phyloP scores from a whole-genome alignment of 1,140 invertebrate genomes.

The Alviniconcha marisindica region DNA sequence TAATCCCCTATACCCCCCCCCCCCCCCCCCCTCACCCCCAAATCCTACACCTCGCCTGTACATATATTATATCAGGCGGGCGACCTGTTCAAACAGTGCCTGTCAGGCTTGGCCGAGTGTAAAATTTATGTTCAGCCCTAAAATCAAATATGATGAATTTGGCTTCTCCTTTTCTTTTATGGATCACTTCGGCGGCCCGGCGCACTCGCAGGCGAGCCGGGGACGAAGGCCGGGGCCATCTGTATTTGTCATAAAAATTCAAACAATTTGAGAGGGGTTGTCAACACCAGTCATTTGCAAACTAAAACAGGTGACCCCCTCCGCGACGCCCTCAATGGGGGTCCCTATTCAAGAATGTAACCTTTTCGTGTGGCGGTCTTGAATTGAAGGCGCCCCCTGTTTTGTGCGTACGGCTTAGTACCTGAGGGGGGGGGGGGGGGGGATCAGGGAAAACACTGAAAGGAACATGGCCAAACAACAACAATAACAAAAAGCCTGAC shows the following conservation, averaged over 20 bases:
- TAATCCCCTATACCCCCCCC: background rate
- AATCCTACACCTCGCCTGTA: background rate
- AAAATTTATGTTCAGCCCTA: constrained; percentile 31
- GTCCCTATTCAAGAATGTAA: no score
- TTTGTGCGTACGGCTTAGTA: no score
- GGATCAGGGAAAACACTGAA: no score
- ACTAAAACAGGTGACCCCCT: background rate
- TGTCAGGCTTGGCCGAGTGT: constrained; percentile 21
- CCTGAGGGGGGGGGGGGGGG: no score
- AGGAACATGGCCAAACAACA: no score
- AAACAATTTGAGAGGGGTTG: constrained; percentile 18
- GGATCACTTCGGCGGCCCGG: background rate
- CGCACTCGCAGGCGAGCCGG: background rate
- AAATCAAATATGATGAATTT: constrained; percentile 35
- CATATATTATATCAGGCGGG: constrained; percentile 12
- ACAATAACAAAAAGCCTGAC: no score
- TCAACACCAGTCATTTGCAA: background rate
- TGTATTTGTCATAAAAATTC: constrained; percentile 34
- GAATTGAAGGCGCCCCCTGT: no score
- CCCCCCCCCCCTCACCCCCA: background rate
- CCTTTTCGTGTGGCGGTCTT: no score
- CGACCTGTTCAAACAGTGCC: constrained; percentile 18
- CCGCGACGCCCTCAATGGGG: background rate
- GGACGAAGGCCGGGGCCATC: constrained; percentile 1
- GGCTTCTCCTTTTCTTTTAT: background rate